Base-by-base conservation (phyloP, 2,888 invertebrate genomes). In the Hemistola chrysoprasaria region DNA sequence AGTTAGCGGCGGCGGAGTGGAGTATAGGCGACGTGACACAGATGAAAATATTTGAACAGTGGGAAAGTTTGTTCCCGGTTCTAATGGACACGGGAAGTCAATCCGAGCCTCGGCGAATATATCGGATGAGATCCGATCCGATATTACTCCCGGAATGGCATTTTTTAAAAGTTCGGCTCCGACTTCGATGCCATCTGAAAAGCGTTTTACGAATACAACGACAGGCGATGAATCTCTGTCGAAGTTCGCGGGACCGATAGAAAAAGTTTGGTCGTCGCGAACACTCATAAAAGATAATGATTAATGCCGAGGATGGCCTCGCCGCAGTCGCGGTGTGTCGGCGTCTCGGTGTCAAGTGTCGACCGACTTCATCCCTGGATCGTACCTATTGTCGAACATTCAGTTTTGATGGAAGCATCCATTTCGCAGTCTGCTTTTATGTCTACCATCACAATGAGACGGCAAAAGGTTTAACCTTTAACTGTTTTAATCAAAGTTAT, bases 181-280 rank as follows among this genome's bases (percentile, higher is more conserved):
- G 23, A 16, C 16, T 16, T 4, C 40, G 28, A 22, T 28, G 29
- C 38, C 56, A 59, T 53, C 62, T 52, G 49, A 55, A 59, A 65
- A 68, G 58, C 62, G 56, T 52, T 59, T 62, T 56, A 56, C 53
- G 58, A 60, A 59, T 55, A 63, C 60, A 59, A 55, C 56, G 59
- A 56, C 49, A 50, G 55, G 53, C 65, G 55, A 70, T 71, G 73
- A 65, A 73, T 73, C 72, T 65, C 59, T 53, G 67, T 67, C 65
- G 54, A 61, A 74, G 56, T 70, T 68, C 47, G 27, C 23, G 49
- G 33, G 47, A 49, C 46, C 54, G 59, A 66, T 62, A 58, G 61
- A 62, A 63, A 66, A 70, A 68, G 57, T 71, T n/a, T 69, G 48
- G 45, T 38, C 32, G 42, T 45, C 50, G 44, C 42, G 30, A 43